A percentile compares a stretch with the other conserved stretches of the same genome.
Conservation (phyloP, 2,113 vertebrate species). For the Hypocryptadius cinnamomeus region DNA sequence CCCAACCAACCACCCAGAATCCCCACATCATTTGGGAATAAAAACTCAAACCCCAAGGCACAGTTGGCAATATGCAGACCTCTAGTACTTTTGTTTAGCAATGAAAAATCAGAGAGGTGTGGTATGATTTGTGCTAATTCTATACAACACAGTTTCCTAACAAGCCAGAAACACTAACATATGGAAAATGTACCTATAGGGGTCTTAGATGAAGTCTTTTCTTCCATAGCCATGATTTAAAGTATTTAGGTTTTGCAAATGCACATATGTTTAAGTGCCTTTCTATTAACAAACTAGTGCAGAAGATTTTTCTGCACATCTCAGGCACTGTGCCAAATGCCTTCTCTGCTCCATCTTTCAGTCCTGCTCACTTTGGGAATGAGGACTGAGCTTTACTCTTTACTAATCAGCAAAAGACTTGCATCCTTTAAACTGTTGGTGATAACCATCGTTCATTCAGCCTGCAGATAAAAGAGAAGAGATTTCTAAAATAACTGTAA, state of each 20-base stretch:
- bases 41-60: background rate
- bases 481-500: background rate
- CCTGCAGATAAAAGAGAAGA: background rate
- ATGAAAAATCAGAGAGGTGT: background rate
- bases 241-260: background rate
- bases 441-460: background rate
- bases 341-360: background rate
- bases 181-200: accelerated
- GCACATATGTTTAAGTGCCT: background rate
- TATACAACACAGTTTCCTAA: background rate
- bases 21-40: background rate
- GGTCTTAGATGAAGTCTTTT: background rate
- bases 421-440: background rate
- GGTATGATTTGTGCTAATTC: background rate
- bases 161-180: background rate
- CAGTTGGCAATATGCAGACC: background rate
- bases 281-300: background rate
- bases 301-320: background rate
- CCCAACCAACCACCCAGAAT: background rate
- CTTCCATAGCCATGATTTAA: background rate
- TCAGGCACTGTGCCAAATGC: background rate
- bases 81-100: background rate
- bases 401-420: background rate
- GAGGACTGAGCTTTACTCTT: background rate
- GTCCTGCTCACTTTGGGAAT: background rate